A percentile compares a stretch with the other conserved stretches of the same genome.
These are phyloP conservation scores for Vollenhovia emeryi DNA, from an alignment of 1,140 invertebrate species.

Conservation along the genomic window DNA sequence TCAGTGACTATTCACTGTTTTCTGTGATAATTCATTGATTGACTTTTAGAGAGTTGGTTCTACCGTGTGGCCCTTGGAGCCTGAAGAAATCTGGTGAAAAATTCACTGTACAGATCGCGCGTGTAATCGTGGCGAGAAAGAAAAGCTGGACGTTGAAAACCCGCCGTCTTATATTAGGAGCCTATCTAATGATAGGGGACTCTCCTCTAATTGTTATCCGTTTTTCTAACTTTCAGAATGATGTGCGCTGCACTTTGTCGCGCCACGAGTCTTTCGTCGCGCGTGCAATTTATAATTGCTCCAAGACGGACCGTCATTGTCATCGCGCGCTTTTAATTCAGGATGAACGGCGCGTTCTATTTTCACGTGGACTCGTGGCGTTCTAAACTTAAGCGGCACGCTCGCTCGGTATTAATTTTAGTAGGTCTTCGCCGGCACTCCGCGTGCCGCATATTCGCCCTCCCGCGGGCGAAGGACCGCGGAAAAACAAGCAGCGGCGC, in stretches of 20 bases:
- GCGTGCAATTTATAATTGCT: neutral
- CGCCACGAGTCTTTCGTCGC: too few relatives aligned
- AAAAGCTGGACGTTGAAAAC: too few relatives aligned
- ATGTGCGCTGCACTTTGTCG: neutral
- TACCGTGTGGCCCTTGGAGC: too few relatives aligned
- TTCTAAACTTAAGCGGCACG: conserved; percentile 79
- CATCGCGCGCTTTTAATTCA: neutral
- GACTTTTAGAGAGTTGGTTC: too few relatives aligned
- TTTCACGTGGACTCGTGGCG: conserved; percentile 80
- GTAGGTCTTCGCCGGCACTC: conserved; percentile 62
- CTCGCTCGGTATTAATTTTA: conserved; percentile 80
- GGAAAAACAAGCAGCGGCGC: conserved; percentile 44
- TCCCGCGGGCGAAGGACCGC: conserved; percentile 34
- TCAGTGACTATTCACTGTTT: too few relatives aligned
- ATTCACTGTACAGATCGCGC: too few relatives aligned
- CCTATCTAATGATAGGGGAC: too few relatives aligned
- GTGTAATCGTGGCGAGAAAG: too few relatives aligned
- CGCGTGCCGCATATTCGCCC: conserved; percentile 27
- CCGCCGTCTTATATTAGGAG: too few relatives aligned
- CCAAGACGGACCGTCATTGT: neutral
- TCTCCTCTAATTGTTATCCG: neutral
- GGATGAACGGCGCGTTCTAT: conserved; percentile 80
- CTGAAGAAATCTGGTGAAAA: too few relatives aligned
- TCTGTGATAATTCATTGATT: too few relatives aligned
- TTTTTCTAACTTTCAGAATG: neutral